Conservation (phyloP, 92 coral and sea anemone genomes). For the Phenganax subtilis region DNA sequence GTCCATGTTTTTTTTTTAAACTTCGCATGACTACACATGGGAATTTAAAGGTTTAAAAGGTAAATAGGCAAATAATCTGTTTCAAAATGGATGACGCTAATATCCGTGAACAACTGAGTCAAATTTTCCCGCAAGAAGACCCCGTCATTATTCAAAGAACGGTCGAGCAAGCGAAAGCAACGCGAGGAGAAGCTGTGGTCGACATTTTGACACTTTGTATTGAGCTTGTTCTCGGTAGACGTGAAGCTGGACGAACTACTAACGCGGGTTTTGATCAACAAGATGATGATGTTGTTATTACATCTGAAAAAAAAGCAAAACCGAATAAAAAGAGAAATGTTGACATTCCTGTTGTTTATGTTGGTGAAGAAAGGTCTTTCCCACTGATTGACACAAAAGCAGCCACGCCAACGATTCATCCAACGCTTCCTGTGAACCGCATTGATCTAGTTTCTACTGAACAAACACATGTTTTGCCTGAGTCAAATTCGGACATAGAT, state of each 20-base stretch:
- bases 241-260: conserved; percentile 23
- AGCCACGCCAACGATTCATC: not conserved
- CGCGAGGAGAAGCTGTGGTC: conserved; percentile 57
- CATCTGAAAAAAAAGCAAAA: conserved; percentile 43
- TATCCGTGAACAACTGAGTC: conserved; percentile 60
- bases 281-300: conserved; percentile 52
- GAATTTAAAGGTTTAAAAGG: not conserved
- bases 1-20: too few species aligned
- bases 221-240: conserved; percentile 21
- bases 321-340: not conserved
- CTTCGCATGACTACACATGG: not conserved
- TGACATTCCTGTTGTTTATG: conserved; percentile 17
- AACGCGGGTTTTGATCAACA: conserved; percentile 2
- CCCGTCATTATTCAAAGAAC: conserved; percentile 48
- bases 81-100: conserved; percentile 35
- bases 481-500: too few species aligned
- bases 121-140: conserved; percentile 75
- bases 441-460: too few species aligned
- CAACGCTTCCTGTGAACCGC: too few species aligned
- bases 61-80: not conserved
- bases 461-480: too few species aligned
- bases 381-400: not conserved
- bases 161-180: conserved; percentile 55
- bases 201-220: conserved; percentile 62
- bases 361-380: conserved; percentile 19